These are phyloP conservation scores for Sipha flava DNA, from an alignment of 1,140 invertebrate genomes.

Conservation along the genomic window DNA sequence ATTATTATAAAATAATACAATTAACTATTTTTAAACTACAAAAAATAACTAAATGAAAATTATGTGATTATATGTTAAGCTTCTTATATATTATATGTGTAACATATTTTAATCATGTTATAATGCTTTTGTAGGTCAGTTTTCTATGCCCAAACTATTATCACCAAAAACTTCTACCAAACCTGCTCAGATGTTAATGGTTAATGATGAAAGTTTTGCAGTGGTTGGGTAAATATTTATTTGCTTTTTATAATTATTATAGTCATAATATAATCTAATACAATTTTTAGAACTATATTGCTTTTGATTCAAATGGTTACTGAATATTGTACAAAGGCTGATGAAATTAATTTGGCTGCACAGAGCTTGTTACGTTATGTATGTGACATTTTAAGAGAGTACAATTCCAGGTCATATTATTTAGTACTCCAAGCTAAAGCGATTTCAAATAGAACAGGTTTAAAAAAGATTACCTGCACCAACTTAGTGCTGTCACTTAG, in stretches of 20 bases:
- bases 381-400: slow-evolving; percentile 76
- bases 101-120: not conserved
- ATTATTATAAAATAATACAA: too few species aligned
- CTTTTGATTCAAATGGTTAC: slow-evolving; percentile 53
- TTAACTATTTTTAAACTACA: too few species aligned
- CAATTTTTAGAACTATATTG: slow-evolving; percentile 49
- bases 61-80: too few species aligned
- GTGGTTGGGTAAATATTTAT: slow-evolving; percentile 59
- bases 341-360: slow-evolving; percentile 47
- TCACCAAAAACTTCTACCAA: slow-evolving; percentile 16
- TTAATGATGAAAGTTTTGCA: slow-evolving; percentile 73
- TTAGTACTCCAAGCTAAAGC: slow-evolving; percentile 92
- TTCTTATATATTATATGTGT: too few species aligned
- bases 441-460: slow-evolving; percentile 74
- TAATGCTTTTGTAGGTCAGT: slow-evolving; percentile 28
- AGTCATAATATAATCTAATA: not conserved
- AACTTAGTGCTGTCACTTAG: slow-evolving; percentile 87
- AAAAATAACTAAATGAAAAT: too few species aligned
- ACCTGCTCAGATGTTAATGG: slow-evolving; percentile 52
- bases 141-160: slow-evolving; percentile 1
- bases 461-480: slow-evolving; percentile 93
- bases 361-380: slow-evolving; percentile 53
- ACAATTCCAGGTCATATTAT: slow-evolving; percentile 89
- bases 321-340: slow-evolving; percentile 54
- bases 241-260: not conserved